Base-by-base conservation (phyloP, 2,797 vertebrate species). In the Danio kyathit region DNA sequence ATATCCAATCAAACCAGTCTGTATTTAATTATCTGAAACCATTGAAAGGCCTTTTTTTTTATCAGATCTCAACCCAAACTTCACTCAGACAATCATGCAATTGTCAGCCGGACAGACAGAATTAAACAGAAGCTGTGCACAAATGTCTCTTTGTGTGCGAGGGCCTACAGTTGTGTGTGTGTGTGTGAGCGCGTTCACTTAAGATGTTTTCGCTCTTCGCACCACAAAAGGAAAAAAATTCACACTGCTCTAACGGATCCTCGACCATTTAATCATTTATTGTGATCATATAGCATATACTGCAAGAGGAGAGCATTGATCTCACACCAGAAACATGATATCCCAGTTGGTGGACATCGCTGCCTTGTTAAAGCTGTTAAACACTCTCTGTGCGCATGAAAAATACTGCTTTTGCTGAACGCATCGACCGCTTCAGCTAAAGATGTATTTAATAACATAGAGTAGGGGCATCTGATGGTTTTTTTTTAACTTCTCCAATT, bases 51-150 rank as follows among this genome's bases (percentile, higher is more conserved):
- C 76, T 73, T 71, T 29, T 29, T 29, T 29, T 29, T 76, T 82
- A 85, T 82, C 80, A 80, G 80, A 76, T 82, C 80, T 59, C 80
- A 76, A 72, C 51, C 63, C 44, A 16, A 72, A 72, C 41, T 49
- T 19, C 73, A 61, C 73, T 76, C 82, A 61, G 76, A 85, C 84
- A 85, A 82, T 73, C 49, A 38, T 56, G 66, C 67, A 56, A 73
- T 82, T 85, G 84, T 85, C 73, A 66, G 48, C 38, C 19, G 46
- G 10, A 51, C 70, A 80, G 77, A 82, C 83, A 72, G 72, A 76
- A 85, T 76, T 85, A 76, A 82, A 80, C 79, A 66, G 83, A 85
- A 82, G 69, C 5, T 0, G 10, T 61, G 57, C 65, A 85, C 76
- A 74, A 86, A 83, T 16, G 72, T 79, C 69, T 52, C 81, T 66